phyloP scores from a whole-genome alignment of 2,113 vertebrate genomes.

The Pteronura brasiliensis region DNA sequence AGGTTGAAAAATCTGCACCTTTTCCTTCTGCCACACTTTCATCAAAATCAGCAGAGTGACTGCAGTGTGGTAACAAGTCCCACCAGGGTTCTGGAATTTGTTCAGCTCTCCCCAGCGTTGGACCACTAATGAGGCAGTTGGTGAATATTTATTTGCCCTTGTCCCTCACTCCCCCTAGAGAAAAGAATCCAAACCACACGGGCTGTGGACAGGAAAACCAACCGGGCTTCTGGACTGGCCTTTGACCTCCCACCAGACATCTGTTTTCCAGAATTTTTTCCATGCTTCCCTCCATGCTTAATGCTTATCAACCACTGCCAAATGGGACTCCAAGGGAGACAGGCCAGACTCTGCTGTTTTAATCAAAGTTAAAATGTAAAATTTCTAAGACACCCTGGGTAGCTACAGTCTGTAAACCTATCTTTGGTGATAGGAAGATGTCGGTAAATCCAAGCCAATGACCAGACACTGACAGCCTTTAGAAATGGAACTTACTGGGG shows the following conservation, averaged over 20 bases:
- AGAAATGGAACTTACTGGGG: not conserved
- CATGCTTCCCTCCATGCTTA: not conserved
- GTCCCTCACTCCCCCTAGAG: not conserved
- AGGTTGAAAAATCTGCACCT: not conserved
- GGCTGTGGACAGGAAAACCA: not conserved
- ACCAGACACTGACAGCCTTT: not conserved
- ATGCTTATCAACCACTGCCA: not conserved
- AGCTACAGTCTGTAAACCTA: not conserved
- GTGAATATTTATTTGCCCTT: not conserved
- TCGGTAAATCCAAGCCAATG: not conserved
- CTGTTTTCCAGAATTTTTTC: not conserved
- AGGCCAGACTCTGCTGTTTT: not conserved
- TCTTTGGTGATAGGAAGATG: not conserved
- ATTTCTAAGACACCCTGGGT: not conserved
- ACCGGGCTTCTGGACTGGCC: fast-evolving
- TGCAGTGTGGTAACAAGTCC: not conserved
- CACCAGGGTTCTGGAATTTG: not conserved
- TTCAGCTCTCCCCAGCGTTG: not conserved
- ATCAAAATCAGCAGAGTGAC: not conserved
- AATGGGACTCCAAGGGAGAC: not conserved
- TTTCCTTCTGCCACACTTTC: not conserved
- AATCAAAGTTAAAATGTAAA: not conserved
- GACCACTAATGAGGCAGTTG: not conserved
- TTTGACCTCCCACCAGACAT: fast-evolving
- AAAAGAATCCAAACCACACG: fast-evolving